These are phyloP conservation scores for Babyrousa celebensis DNA, from an alignment of 2,797 vertebrate genomes.

Conservation along the genomic window DNA sequence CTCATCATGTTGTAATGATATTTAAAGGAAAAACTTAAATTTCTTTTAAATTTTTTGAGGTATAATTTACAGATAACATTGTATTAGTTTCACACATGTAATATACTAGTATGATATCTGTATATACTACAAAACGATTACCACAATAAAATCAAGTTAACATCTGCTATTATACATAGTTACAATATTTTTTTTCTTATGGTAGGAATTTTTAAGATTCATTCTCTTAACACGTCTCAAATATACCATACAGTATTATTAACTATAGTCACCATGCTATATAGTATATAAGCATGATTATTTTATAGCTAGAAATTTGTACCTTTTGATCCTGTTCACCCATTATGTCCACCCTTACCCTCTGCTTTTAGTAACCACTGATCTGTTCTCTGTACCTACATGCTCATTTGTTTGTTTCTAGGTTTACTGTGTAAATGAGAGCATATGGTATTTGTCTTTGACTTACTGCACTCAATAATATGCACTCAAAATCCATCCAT, in stretches of 20 bases:
- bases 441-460: not conserved
- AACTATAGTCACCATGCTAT: not conserved
- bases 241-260: not conserved
- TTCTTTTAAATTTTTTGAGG: not conserved
- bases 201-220: not conserved
- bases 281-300: not conserved
- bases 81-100: not conserved
- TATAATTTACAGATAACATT: not conserved
- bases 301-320: not conserved
- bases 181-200: not conserved
- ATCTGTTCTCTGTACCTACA: not conserved
- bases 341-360: not conserved
- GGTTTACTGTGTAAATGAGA: not conserved
- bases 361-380: not conserved
- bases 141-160: not conserved
- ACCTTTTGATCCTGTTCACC: not conserved
- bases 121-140: not conserved
- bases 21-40: not conserved
- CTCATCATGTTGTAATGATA: slow-evolving; percentile 5
- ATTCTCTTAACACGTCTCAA: not conserved
- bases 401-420: not conserved
- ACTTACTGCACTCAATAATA: not conserved
- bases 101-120: not conserved
- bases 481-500: not conserved
- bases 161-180: not conserved